phyloP scores from a whole-genome alignment of 2,113 vertebrate species.

The Myrmecobius fasciatus region DNA sequence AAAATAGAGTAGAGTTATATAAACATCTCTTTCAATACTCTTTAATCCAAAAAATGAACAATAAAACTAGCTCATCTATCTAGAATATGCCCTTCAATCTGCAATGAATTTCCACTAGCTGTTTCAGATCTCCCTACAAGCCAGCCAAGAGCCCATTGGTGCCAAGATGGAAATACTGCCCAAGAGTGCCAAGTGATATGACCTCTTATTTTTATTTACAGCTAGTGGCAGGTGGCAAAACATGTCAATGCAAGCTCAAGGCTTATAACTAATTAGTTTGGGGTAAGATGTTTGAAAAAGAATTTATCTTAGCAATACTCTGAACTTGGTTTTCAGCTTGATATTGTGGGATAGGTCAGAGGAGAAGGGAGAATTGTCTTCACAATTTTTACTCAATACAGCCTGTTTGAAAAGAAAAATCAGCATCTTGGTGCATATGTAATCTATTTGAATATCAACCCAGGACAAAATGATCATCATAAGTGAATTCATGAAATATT shows the following conservation, averaged over 20 bases:
- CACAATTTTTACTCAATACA: background rate
- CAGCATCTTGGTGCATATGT: background rate
- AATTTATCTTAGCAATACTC: slow-evolving; percentile 10
- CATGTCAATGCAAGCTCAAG: background rate
- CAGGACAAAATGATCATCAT: background rate
- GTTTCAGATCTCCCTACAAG: background rate
- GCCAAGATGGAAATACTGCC: background rate
- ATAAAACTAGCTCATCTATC: background rate
- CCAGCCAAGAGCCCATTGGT: background rate
- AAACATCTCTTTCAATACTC: background rate
- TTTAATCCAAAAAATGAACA: background rate
- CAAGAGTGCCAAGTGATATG: background rate
- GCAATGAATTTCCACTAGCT: background rate
- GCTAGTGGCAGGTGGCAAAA: slow-evolving; percentile 13
- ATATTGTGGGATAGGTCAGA: slow-evolving; percentile 11
- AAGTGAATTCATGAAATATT: background rate
- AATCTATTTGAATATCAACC: background rate
- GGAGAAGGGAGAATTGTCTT: background rate
- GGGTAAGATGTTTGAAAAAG: background rate
- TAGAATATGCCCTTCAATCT: background rate
- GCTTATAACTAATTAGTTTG: slow-evolving; percentile 39
- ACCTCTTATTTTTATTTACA: slow-evolving; percentile 38
- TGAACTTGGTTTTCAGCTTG: slow-evolving; percentile 32
- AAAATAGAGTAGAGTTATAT: background rate
- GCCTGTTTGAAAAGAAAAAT: background rate